Conservation (phyloP, 2,888 invertebrate genomes). For the Diarsia rubi region DNA sequence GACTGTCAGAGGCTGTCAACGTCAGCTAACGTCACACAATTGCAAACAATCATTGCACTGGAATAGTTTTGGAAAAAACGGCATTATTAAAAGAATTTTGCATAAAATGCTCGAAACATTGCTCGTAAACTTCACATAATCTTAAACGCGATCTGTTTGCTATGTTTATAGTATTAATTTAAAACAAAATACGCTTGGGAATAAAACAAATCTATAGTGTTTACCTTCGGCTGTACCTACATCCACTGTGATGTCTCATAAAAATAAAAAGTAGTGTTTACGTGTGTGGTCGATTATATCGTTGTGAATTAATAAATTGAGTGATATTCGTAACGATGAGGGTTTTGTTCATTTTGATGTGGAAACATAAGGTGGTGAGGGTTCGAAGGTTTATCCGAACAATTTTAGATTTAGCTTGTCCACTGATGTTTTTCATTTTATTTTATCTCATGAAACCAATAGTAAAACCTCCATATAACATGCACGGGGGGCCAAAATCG, state of each 20-base stretch:
- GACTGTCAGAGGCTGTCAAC: too few species aligned
- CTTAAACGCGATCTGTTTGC: not conserved
- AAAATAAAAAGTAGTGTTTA: slow-evolving; percentile 21
- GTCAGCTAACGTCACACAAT: not conserved
- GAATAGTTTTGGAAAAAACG: not conserved
- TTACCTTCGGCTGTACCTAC: slow-evolving; percentile 30
- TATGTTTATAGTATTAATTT: not conserved
- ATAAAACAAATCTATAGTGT: slow-evolving; percentile 25
- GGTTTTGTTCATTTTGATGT: slow-evolving; percentile 71
- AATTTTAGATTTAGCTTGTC: slow-evolving; percentile 21
- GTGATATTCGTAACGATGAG: slow-evolving; percentile 39
- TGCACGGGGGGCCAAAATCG: accelerated
- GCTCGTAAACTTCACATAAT: not conserved
- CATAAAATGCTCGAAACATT: not conserved
- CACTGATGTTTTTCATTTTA: slow-evolving; percentile 44
- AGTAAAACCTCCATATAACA: not conserved
- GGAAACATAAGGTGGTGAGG: slow-evolving; percentile 75
- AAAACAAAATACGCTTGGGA: slow-evolving; percentile 11
- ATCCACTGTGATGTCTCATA: slow-evolving; percentile 33
- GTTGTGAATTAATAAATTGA: slow-evolving; percentile 18
- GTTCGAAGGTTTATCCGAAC: slow-evolving; percentile 47
- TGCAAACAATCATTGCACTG: slow-evolving; percentile 1
- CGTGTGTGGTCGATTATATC: slow-evolving; percentile 8
- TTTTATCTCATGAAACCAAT: slow-evolving; percentile 17
- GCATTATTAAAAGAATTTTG: not conserved